Base-by-base conservation (phyloP, 2,113 vertebrate genomes). In the Hystrix brachyura region DNA sequence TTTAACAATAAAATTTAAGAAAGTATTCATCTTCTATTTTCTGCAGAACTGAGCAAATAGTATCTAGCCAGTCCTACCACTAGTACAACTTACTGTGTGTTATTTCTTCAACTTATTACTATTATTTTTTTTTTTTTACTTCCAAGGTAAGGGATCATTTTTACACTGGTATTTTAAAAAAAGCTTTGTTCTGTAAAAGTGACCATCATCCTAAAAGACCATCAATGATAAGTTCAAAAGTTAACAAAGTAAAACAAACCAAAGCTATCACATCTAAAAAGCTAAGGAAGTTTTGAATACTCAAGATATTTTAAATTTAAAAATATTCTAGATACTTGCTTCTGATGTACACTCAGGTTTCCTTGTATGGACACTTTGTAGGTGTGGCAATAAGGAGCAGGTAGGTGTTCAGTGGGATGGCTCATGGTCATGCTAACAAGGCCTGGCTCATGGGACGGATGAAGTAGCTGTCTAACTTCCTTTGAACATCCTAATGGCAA, bases 161-260 rank as follows among this genome's bases (percentile, higher is more conserved):
- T 15, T 71, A n/a, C 6, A n/a, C 19, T 90, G 43, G 59, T 2
- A 27, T 25, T 46, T 84, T 34, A 38, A 15, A 11, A 64, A 55
- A 74, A 78, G 12, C 48, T 95, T 96, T 76, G 48, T 83, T 95
- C 53, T 88, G 43, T 85, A 60, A 94, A 94, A 67, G n/a, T 69
- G 3, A 62, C 2, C 34, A 86, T 91, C 57, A 34, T 25, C 21
- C 27, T 71, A 38, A 38, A 38, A 38, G 38, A 38, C 38, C 38
- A 38, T 38, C 38, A 38, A 38, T 38, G 38, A 38, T 38, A 38
- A 87, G 4, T 53, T 43, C 13, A 67, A 85, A 32, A 64, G 32
- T 69, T 72, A 48, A 90, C 7, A 81, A 92, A 53, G 43, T 55
- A 57, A 93, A 95, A 53, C 55, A 91, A 79, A 71, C 23, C 57